Evolutionary conservation across 2,797 vertebrate species (phyloP).

Genomic region (Rhinatrema bivittatum): DNA sequence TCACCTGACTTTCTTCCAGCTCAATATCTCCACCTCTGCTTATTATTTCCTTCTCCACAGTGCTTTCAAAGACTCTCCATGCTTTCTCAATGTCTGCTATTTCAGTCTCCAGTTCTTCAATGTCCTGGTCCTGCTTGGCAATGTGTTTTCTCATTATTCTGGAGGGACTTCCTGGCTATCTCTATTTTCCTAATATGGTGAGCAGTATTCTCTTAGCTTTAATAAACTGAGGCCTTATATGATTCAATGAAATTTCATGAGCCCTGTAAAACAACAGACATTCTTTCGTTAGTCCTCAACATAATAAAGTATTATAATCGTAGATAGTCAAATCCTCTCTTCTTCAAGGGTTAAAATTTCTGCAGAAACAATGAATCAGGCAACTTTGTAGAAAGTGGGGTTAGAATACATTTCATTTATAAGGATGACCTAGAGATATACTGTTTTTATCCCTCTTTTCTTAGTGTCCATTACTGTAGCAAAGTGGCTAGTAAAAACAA

Average conservation of each 20-base stretch:
- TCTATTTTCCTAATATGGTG: slow-evolving; percentile 75
- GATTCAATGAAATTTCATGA: slow-evolving; percentile 66
- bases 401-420: no score
- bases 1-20: slow-evolving; percentile 78
- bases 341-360: no score
- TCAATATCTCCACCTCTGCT: slow-evolving; percentile 49
- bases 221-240: slow-evolving; percentile 69
- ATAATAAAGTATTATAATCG: not conserved
- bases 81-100: slow-evolving; percentile 59
- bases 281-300: slow-evolving; percentile 30
- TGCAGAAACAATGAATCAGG: no score
- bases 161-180: slow-evolving; percentile 40
- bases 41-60: slow-evolving; percentile 47
- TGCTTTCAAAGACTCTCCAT: slow-evolving; percentile 66
- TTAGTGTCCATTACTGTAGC: no score
- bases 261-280: slow-evolving; percentile 45
- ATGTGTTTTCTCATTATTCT: slow-evolving; percentile 53
- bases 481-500: no score
- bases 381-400: no score
- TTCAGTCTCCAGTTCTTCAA: slow-evolving; percentile 59
- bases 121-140: slow-evolving; percentile 57
- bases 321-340: not conserved
- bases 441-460: no score
- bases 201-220: slow-evolving; percentile 81
- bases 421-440: no score